These are phyloP conservation scores for Cryptoblepharus egeriae DNA, from an alignment of 2,797 vertebrate species.

Conservation along the genomic window DNA sequence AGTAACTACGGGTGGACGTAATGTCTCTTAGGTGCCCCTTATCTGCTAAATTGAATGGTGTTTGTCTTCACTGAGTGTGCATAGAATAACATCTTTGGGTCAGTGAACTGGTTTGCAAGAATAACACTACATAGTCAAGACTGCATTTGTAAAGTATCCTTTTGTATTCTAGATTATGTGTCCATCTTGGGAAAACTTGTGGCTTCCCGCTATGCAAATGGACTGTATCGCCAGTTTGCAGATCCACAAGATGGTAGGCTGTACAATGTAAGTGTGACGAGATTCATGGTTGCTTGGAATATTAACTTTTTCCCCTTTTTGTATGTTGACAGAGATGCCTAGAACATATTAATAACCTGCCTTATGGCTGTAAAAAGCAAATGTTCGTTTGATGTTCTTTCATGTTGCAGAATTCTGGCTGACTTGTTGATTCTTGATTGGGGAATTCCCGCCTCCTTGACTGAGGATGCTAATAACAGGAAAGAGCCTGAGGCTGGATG, in stretches of 20 bases:
- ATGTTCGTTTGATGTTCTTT: neutral
- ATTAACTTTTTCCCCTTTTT: neutral
- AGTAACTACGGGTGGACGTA: too few species aligned
- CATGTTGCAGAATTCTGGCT: neutral
- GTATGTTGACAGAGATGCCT: slow-evolving; percentile 11
- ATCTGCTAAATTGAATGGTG: too few species aligned
- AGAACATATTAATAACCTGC: neutral
- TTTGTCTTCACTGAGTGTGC: too few species aligned
- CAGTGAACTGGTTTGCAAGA: neutral
- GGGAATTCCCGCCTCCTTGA: neutral
- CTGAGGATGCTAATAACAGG: neutral
- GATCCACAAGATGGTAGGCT: slow-evolving; percentile 69
- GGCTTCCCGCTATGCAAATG: slow-evolving; percentile 80
- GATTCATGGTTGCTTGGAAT: slow-evolving; percentile 3
- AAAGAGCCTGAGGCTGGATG: neutral
- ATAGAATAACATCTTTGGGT: too few species aligned
- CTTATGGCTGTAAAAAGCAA: neutral
- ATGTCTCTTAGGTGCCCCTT: too few species aligned
- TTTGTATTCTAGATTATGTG: slow-evolving; percentile 78
- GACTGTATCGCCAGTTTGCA: slow-evolving; percentile 75
- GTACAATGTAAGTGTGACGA: slow-evolving; percentile 80
- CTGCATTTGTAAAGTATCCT: slow-evolving; percentile 22
- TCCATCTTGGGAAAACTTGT: slow-evolving; percentile 77
- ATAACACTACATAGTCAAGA: slow-evolving; percentile 27
- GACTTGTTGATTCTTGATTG: neutral